Conservation (phyloP, 1,140 invertebrate genomes). For the Ruditapes philippinarum region DNA sequence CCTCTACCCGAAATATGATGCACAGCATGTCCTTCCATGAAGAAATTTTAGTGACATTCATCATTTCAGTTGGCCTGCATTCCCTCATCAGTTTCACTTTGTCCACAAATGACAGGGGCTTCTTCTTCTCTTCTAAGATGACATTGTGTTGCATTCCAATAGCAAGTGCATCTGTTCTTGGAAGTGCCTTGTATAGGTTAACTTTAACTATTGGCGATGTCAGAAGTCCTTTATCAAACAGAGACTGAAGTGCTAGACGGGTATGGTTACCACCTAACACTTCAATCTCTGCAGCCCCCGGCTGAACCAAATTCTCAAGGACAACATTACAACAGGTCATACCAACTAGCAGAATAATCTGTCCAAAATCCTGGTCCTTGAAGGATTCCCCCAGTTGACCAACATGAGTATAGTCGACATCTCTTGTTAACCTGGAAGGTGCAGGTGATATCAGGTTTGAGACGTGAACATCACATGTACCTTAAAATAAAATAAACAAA, state of each 20-base stretch:
- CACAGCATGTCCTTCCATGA: not conserved
- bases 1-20: not conserved
- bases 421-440: not conserved
- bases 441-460: too few relatives aligned
- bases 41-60: not conserved
- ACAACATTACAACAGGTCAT: not conserved
- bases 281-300: not conserved
- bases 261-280: not conserved
- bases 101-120: not conserved
- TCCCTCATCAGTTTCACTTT: constrained; percentile 24
- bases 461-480: too few relatives aligned
- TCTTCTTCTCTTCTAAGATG: not conserved
- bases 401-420: not conserved
- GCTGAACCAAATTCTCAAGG: not conserved
- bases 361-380: not conserved
- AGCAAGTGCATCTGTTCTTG: not conserved
- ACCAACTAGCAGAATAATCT: not conserved
- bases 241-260: not conserved
- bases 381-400: not conserved
- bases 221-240: not conserved
- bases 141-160: not conserved
- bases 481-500: too few relatives aligned
- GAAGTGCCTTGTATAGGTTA: not conserved
- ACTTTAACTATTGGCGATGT: not conserved
- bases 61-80: not conserved